Evolutionary conservation across 2,113 vertebrate genomes (phyloP).

Genomic region (Blennius ocellaris): DNA sequence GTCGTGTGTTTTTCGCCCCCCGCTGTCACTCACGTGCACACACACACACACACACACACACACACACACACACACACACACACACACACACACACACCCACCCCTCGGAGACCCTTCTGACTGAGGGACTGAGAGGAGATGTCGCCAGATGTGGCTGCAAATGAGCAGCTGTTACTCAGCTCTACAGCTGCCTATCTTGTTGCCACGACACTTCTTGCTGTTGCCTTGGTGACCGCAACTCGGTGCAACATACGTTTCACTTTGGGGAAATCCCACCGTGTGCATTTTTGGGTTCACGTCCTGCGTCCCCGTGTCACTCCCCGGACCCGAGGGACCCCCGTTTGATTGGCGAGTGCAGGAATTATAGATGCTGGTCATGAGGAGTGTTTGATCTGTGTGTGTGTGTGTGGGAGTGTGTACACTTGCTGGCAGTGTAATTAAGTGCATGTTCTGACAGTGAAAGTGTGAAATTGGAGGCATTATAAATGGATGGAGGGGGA

Average conservation of each 20-base stretch:
- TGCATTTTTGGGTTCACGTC: slow-evolving; percentile 9
- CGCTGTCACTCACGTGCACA: background rate
- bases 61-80: too few species aligned
- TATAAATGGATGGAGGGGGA: slow-evolving; percentile 30
- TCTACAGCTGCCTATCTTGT: slow-evolving; percentile 60
- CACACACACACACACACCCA: background rate
- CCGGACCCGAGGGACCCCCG: background rate
- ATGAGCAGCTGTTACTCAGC: slow-evolving; percentile 70
- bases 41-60: background rate
- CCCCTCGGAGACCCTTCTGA: slow-evolving; percentile 35
- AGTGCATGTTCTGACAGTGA: slow-evolving; percentile 55
- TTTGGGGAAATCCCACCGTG: slow-evolving; percentile 6
- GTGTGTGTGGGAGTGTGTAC: slow-evolving; percentile 22
- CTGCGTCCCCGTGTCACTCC: background rate
- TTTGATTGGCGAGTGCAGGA: slow-evolving; percentile 36
- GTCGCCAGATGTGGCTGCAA: slow-evolving; percentile 74
- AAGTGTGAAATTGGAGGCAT: slow-evolving; percentile 62
- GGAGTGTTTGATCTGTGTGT: background rate
- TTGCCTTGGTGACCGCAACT: slow-evolving; percentile 55
- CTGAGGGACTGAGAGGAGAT: slow-evolving; percentile 32
- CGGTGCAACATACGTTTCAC: background rate
- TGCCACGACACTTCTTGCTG: slow-evolving; percentile 33
- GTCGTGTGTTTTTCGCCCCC: background rate
- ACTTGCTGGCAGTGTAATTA: slow-evolving; percentile 52
- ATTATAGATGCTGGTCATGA: slow-evolving; percentile 15